These are phyloP conservation scores for Cryptocephalus primarius DNA, from an alignment of 2,888 invertebrate genomes.

Conservation along the genomic window DNA sequence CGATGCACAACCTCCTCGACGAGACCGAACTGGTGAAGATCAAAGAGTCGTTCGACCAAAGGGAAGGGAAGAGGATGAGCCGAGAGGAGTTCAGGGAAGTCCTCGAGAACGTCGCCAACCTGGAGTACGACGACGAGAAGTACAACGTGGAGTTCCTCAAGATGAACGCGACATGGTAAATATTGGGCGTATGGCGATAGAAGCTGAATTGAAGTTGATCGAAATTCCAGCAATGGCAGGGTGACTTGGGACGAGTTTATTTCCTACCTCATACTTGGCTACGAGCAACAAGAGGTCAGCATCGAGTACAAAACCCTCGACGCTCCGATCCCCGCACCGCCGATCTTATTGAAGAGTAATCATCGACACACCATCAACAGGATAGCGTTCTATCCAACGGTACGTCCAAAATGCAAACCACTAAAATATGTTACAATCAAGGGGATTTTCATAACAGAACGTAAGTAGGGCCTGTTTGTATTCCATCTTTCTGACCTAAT, in stretches of 20 bases:
- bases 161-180: constrained; percentile 35
- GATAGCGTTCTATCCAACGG: constrained; percentile 52
- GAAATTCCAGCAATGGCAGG: constrained; percentile 34
- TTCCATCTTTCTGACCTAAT: too few species aligned
- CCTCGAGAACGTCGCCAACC: constrained; percentile 36
- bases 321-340: constrained; percentile 49
- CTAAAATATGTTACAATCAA: too few species aligned
- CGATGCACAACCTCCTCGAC: constrained; percentile 38
- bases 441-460: too few species aligned
- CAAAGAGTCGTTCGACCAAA: constrained; percentile 38
- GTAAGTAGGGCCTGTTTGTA: too few species aligned
- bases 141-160: constrained; percentile 52
- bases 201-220: too few species aligned
- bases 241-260: constrained; percentile 69
- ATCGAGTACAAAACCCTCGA: constrained; percentile 51
- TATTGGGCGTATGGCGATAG: too few species aligned
- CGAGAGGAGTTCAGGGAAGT: constrained; percentile 37
- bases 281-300: constrained; percentile 54
- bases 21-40: constrained; percentile 39
- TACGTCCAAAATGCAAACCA: too few species aligned
- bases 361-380: constrained; percentile 59
- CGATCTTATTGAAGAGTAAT: constrained; percentile 48
- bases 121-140: constrained; percentile 48
- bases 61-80: constrained; percentile 36
- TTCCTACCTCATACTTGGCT: constrained; percentile 63